phyloP scores from a whole-genome alignment of 37 sponge, comb jelly and placozoan genomes.

The Petrosia ficiformis region DNA sequence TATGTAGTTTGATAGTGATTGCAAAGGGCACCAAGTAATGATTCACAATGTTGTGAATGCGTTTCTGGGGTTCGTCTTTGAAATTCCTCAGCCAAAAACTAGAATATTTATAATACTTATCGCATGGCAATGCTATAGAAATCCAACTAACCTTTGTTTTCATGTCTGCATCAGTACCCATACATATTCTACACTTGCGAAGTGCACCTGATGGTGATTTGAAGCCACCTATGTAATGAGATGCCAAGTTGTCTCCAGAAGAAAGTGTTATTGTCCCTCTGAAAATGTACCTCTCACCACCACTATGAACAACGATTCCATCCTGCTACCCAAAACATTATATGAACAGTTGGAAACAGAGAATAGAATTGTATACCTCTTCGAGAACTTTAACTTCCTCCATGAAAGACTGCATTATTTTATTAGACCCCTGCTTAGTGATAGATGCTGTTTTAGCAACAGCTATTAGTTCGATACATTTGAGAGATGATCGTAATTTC shows the following conservation, averaged over 20 bases:
- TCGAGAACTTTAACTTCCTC: conserved; percentile 33
- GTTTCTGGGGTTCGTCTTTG: conserved; percentile 19
- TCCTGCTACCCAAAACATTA: conserved; percentile 14
- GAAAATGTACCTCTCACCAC: conserved; percentile 3
- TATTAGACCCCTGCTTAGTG: conserved; percentile 26
- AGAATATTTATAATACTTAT: not conserved
- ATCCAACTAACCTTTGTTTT: conserved; percentile 30
- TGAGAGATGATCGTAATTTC: conserved; percentile 29
- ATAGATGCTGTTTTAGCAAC: conserved; percentile 16
- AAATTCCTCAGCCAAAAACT: conserved; percentile 42
- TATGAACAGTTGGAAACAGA: not conserved
- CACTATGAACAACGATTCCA: conserved; percentile 19
- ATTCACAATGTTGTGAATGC: conserved; percentile 36
- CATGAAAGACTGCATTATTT: conserved; percentile 29
- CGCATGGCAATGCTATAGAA: not conserved
- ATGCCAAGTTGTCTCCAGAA: conserved; percentile 56
- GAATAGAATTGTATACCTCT: conserved; percentile 8
- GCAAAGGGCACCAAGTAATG: conserved; percentile 56
- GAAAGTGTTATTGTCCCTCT: conserved; percentile 41
- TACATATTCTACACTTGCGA: conserved; percentile 43
- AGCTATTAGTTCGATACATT: conserved; percentile 30
- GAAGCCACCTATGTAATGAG: conserved; percentile 40
- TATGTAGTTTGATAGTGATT: conserved; percentile 64
- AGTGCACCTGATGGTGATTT: conserved; percentile 34
- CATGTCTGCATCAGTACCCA: conserved; percentile 48